These are phyloP conservation scores for Drosophila pandora DNA, from an alignment of 1,140 invertebrate species.

Conservation along the genomic window DNA sequence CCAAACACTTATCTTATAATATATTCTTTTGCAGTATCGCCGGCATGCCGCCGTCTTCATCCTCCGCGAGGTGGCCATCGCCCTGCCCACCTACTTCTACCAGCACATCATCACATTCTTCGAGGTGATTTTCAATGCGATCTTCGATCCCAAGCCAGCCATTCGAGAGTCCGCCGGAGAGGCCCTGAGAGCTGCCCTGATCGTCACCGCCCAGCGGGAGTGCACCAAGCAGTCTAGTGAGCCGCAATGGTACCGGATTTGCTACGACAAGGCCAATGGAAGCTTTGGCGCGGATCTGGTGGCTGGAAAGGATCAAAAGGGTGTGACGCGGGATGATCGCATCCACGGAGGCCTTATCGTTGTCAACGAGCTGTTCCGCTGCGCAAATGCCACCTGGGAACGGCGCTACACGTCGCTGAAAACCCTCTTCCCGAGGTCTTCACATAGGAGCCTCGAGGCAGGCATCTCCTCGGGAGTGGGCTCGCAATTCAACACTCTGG, in stretches of 20 bases:
- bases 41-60: slow-evolving; percentile 96
- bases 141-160: slow-evolving; percentile 95
- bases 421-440: slow-evolving; percentile 73
- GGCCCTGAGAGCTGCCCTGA: slow-evolving; percentile 95
- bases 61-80: slow-evolving; percentile 96
- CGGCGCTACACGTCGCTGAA: slow-evolving; percentile 90
- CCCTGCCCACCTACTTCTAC: slow-evolving; percentile 99
- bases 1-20: background rate
- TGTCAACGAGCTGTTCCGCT: slow-evolving; percentile 96
- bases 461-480: slow-evolving; percentile 30
- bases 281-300: slow-evolving; percentile 89
- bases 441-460: slow-evolving; percentile 77
- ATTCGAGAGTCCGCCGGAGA: slow-evolving; percentile 97
- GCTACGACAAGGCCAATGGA: slow-evolving; percentile 93
- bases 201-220: slow-evolving; percentile 97
- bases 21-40: slow-evolving; percentile 85
- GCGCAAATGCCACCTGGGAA: slow-evolving; percentile 96
- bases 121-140: slow-evolving; percentile 96
- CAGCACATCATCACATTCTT: slow-evolving; percentile 98
- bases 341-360: slow-evolving; percentile 97
- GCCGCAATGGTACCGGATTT: slow-evolving; percentile 95
- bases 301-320: slow-evolving; percentile 88
- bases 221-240: slow-evolving; percentile 94
- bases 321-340: slow-evolving; percentile 93
- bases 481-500: slow-evolving; percentile 72